These are phyloP conservation scores for Pelvicachromis taeniatus DNA, from an alignment of 2,113 vertebrate genomes.

Conservation along the genomic window DNA sequence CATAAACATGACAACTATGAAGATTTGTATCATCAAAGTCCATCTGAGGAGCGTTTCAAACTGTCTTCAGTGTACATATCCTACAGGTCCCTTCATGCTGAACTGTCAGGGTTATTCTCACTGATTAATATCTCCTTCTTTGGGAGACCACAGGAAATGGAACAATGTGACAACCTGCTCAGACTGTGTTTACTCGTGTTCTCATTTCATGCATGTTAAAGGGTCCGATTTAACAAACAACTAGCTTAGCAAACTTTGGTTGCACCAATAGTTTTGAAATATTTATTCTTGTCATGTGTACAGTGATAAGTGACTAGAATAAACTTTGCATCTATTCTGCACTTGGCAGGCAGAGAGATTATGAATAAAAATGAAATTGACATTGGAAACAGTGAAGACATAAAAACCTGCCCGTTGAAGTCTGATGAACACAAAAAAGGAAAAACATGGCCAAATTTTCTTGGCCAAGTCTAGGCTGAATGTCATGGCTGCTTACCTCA, in stretches of 20 bases:
- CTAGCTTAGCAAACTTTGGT: neutral
- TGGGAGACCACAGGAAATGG: neutral
- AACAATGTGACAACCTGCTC: neutral
- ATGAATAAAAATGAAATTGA: slow-evolving; percentile 50
- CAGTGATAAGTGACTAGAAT: slow-evolving; percentile 1
- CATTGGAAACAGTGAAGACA: slow-evolving; percentile 28
- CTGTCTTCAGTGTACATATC: neutral
- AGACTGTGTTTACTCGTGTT: neutral
- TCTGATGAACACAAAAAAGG: slow-evolving; percentile 13
- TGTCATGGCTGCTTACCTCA: slow-evolving; percentile 18
- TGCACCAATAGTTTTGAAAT: neutral
- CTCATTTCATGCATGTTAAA: neutral
- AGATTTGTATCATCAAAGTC: slow-evolving; percentile 60
- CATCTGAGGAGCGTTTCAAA: slow-evolving; percentile 8
- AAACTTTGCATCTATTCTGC: slow-evolving; percentile 29
- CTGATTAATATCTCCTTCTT: neutral
- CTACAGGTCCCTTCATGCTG: neutral
- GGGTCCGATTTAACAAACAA: neutral
- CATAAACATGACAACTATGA: slow-evolving; percentile 28
- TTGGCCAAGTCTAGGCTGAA: slow-evolving; percentile 13
- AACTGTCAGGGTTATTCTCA: neutral
- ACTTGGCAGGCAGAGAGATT: slow-evolving; percentile 33
- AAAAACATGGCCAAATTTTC: slow-evolving; percentile 6
- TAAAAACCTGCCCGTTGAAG: slow-evolving; percentile 16
- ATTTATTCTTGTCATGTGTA: neutral